Evolutionary conservation across 2,797 vertebrate species (phyloP).

Genomic region (Microchirus variegatus): DNA sequence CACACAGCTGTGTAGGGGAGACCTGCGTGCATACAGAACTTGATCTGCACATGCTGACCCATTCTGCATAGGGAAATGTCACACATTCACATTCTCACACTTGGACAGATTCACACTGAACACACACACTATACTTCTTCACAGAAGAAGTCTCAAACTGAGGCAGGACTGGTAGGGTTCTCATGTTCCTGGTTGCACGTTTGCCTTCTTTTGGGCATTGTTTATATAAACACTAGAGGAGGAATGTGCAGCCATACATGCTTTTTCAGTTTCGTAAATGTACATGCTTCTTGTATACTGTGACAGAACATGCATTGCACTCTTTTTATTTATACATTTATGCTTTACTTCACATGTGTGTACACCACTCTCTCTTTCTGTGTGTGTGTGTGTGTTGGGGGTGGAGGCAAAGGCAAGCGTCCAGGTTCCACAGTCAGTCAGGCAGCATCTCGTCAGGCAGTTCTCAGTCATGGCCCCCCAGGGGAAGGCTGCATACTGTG

Average conservation of each 20-base stretch:
- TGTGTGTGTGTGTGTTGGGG: slow-evolving; percentile 32
- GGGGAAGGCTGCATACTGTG: slow-evolving; percentile 80
- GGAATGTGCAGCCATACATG: slow-evolving; percentile 29
- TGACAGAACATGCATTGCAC: neutral
- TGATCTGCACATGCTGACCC: slow-evolving; percentile 26
- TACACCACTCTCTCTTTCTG: neutral
- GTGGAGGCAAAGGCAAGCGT: slow-evolving; percentile 59
- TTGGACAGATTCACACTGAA: slow-evolving; percentile 32
- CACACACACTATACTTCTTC: slow-evolving; percentile 15
- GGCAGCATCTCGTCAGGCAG: slow-evolving; percentile 81
- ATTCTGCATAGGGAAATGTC: slow-evolving; percentile 26
- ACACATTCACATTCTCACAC: slow-evolving; percentile 29
- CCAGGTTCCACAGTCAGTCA: slow-evolving; percentile 81
- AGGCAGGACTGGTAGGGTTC: slow-evolving; percentile 30
- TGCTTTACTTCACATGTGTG: slow-evolving; percentile 23
- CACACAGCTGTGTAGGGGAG: slow-evolving; percentile 17
- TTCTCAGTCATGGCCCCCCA: slow-evolving; percentile 78
- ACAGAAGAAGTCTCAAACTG: slow-evolving; percentile 18
- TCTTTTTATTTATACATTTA: slow-evolving; percentile 44
- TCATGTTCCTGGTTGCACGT: slow-evolving; percentile 13
- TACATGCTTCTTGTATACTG: slow-evolving; percentile 12
- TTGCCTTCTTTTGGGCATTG: neutral
- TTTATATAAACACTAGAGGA: no score
- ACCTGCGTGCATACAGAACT: slow-evolving; percentile 22
- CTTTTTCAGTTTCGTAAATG: slow-evolving; percentile 21